A percentile compares a stretch with the other conserved stretches of the same genome.
Conservation (phyloP, 1,140 invertebrate genomes). For the Drosophila pachea region DNA sequence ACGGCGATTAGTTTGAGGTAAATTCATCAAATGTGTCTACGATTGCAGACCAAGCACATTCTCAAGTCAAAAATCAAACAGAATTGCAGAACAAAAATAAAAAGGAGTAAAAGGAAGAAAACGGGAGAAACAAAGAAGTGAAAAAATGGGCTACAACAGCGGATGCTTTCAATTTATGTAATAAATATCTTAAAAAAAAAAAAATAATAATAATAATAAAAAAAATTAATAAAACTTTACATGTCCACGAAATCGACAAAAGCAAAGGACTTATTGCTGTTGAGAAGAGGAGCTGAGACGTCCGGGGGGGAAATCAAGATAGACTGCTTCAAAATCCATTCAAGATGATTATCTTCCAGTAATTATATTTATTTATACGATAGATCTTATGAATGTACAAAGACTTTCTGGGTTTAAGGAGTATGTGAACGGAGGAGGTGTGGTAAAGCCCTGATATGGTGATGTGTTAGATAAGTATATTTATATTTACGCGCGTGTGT, state of each 20-base stretch:
- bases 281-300: no score
- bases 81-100: conserved; percentile 17
- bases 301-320: no score
- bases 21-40: conserved; percentile 18
- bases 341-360: not conserved
- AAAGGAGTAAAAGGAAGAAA: no score
- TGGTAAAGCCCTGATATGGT: conserved; percentile 55
- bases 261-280: not conserved
- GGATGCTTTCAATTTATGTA: conserved; percentile 60
- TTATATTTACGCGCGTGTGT: no score
- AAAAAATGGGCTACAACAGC: no score
- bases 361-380: not conserved
- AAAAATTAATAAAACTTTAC: conserved; percentile 66
- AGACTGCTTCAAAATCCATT: no score
- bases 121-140: no score
- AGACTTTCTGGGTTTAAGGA: conserved; percentile 35
- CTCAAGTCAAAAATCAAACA: conserved; percentile 23
- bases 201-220: conserved; percentile 70
- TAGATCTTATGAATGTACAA: conserved; percentile 22
- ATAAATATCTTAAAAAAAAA: conserved; percentile 63
- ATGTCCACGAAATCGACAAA: conserved; percentile 42
- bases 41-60: conserved; percentile 26
- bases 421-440: conserved; percentile 31
- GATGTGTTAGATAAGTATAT: not conserved
- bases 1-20: conserved; percentile 5